Base-by-base conservation (phyloP, 2,797 vertebrate species). In the Pogoniulus pusillus region DNA sequence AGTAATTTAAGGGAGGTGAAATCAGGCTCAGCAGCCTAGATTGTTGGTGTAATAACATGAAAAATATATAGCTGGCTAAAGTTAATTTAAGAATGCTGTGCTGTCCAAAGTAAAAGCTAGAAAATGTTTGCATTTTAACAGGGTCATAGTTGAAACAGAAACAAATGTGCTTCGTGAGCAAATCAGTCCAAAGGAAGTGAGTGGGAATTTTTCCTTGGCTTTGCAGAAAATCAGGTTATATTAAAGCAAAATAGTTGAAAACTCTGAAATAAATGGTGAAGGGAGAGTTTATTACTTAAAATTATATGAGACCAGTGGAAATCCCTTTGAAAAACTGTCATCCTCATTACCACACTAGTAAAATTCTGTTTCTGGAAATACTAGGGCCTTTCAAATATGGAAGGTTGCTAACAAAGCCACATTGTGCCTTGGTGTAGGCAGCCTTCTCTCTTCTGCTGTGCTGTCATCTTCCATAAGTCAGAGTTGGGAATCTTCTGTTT, bases 61-160 rank as follows among this genome's bases (percentile, higher is more conserved):
- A 88, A 92, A 76, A 18, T 55, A 51, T 16, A 45, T 72, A 68
- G 19, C 43, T 76, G 18, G 23, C 32, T 63, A 82, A 79, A 0
- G 0, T 57, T 79, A 84, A 88, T 82, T 86, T 82, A 82, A 89
- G 75, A 76, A 70, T 0, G 3, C 0, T 1, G 15, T 65, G 49
- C 57, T 87, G 49, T 73, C 55, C 39, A 91, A 96, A 91, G 27
- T 76, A 51, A 71, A 91, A 47, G n/a, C 22, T 70, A 54, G 71
- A 89, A 93, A 93, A 79, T 60, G 6, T 79, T 91, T 85, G 53
- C 39, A 35, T 84, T 93, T 94, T 87, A 76, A 60, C 66, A 68
- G 32, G 60, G 49, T 85, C 51, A 34, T 69, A 79, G 85, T 6
- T 84, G 75, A 85, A 94, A 74, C 17, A 91, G 68, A 91, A 94